Evolutionary conservation across 2,888 invertebrate genomes (phyloP), one percentile per base, ranked within the genome.

Genomic region (Ochropacha duplaris): DNA sequence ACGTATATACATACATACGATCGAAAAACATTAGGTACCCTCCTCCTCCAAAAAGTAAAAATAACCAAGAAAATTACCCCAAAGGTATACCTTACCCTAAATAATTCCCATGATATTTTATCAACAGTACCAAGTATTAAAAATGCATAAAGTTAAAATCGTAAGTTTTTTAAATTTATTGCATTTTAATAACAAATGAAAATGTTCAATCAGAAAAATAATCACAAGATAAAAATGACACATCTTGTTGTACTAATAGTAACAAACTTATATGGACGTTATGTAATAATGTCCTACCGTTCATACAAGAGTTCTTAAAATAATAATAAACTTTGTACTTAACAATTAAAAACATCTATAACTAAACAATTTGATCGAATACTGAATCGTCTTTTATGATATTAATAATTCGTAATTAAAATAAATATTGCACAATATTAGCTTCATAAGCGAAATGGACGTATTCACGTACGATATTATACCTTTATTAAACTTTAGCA

Each of bases 361-460:
- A 8, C 9, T 19, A 44, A 44, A 19, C 9, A 44, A 19, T 44
- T 44, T 8, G 16, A 16, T 39, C 39, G 19, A 39, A 14, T 16
- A 16, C 44, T 19, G 44, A 19, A 61, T 61, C 58, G 56, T 57
- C 60, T 59, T 55, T 58, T 57, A 55, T 63, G 61, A 16, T 57
- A 55, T 51, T 65, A 57, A 58, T 68, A 61, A 61, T 67, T 64
- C 58, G 55, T 60, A 68, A 52, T 59, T 62, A 63, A 61, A 58
- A 72, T 68, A 68, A 70, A 72, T 84, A 86, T 87, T 87, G 85
- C 86, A 88, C 83, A 79, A 71, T 66, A 61, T 68, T 71, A 74
- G 83, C 83, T 87, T 88, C 79, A 82, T 84, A 88, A 87, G 87
- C 84, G 64, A 68, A 72, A 74, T 88, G 88, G 89, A 89, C 88